Evolutionary conservation across 1,140 invertebrate genomes (phyloP).

Genomic region (Drosophila yakuba): DNA sequence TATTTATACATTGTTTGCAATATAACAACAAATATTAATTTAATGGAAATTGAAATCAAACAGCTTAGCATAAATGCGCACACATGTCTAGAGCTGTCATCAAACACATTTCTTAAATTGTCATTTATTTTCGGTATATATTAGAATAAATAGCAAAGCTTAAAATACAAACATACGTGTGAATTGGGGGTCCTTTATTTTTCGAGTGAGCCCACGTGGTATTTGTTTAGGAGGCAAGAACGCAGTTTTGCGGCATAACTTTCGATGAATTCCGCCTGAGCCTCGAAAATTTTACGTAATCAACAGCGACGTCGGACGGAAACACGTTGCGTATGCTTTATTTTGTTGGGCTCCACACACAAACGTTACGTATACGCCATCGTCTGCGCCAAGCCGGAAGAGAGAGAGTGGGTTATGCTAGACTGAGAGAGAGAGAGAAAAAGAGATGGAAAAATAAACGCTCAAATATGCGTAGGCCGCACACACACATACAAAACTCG

Average conservation of each 20-base stretch:
- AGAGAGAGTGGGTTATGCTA: not conserved
- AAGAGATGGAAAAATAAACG: not conserved
- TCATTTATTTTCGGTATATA: constrained; percentile 48
- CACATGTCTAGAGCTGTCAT: constrained; percentile 79
- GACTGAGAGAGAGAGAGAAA: constrained; percentile 1
- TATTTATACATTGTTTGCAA: too few relatives aligned
- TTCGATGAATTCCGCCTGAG: constrained; percentile 49
- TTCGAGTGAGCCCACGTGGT: constrained; percentile 48
- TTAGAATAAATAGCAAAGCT: constrained; percentile 65
- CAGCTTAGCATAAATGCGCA: constrained; percentile 79
- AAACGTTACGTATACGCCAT: constrained; percentile 72
- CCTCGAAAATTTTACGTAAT: constrained; percentile 40
- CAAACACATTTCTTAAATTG: constrained; percentile 72
- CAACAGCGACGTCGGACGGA: constrained; percentile 18
- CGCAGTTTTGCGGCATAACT: constrained; percentile 61
- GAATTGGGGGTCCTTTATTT: constrained; percentile 29
- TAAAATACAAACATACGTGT: constrained; percentile 24
- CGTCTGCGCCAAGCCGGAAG: constrained; percentile 31
- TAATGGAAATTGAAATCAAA: constrained; percentile 60
- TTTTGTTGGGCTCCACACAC: constrained; percentile 41
- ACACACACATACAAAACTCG: constrained; percentile 34
- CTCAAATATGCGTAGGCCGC: constrained; percentile 63
- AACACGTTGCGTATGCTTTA: constrained; percentile 71
- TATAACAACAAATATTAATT: too few relatives aligned
- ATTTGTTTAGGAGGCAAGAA: constrained; percentile 68